Base-by-base conservation (phyloP, 1,140 invertebrate species). In the Meteorus sp. region DNA sequence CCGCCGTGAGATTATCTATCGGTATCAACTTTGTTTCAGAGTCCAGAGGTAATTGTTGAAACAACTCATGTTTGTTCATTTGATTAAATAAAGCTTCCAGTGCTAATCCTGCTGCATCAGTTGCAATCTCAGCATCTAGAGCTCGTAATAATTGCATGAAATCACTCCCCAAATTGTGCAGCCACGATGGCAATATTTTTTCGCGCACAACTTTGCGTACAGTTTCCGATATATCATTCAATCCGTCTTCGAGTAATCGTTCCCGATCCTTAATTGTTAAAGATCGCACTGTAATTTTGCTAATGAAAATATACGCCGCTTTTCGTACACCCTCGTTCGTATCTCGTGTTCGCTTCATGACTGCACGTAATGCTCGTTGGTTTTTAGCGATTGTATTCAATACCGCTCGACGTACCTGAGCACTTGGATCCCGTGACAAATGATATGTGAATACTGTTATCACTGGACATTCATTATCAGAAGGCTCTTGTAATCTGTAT, bases 361-460 rank as follows among this genome's bases (percentile, higher is more conserved):
- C 86, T 57, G 84, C 72, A 19, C 62, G 55, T 6, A 81, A 53
- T 1, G 77, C 77, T 44, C 62, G 61, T 29, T 72, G 66, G 66
- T 73, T 81, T 55, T 73, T 77, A 2, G 70, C 81, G 64, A 82
- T 79, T 3, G 62, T 67, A 15, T 62, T 45, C 4, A 81, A 60
- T 5, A 78, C 73, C 3, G 75, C 76, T 64, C 67, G 73, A 19
- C 82, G 68, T 17, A 83, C 80, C 51, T 87, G 87, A 55, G 85
- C 76, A 67, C 86, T 89, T 1, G 90, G 88, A 77, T 95, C 93
- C 64, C 84, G 85, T 17, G 82, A 80, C 69, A 94, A 80, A 60
- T 93, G 88, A 71, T 86, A 91, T n/a, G 89, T 73, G 69, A 89
- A 94, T 0, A 89, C 86, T 70, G 87, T 84, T 3, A 92, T 88